Evolutionary conservation across 2,888 invertebrate species (phyloP).

Genomic region (Tuberolachnus salignus): DNA sequence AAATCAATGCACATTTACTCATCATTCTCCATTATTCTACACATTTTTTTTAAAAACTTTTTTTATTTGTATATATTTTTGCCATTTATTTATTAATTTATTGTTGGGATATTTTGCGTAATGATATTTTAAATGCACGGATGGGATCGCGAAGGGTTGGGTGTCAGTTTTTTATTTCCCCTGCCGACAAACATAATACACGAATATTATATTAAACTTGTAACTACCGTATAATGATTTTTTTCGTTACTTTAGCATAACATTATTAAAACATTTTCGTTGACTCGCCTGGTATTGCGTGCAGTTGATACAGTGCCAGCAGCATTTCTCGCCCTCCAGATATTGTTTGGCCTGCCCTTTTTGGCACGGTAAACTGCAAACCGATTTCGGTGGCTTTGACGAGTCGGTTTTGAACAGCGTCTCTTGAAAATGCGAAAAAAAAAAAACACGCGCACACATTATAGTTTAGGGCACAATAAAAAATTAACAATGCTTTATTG

Average conservation of each 20-base stretch:
- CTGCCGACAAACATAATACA: no score
- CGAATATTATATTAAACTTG: slow-evolving; percentile 57
- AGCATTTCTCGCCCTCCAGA: slow-evolving; percentile 90
- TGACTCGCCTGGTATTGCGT: slow-evolving; percentile 77
- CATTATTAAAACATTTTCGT: slow-evolving; percentile 14
- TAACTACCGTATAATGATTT: not conserved
- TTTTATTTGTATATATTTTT: no score
- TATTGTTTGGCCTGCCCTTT: slow-evolving; percentile 89
- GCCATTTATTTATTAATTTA: not conserved
- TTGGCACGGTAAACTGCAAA: slow-evolving; percentile 88
- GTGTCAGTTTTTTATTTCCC: no score
- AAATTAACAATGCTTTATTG: not conserved
- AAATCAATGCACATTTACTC: no score
- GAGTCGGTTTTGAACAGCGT: slow-evolving; percentile 83
- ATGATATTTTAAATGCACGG: no score
- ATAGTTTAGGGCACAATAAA: not conserved
- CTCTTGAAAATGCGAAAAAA: slow-evolving; percentile 65
- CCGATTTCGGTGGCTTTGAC: slow-evolving; percentile 81
- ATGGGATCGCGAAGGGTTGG: not conserved
- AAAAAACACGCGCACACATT: not conserved
- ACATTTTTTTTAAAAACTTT: no score
- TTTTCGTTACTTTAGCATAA: not conserved
- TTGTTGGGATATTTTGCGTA: no score
- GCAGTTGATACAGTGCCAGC: slow-evolving; percentile 93
- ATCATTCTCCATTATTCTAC: no score